phyloP scores from a whole-genome alignment of 2,888 invertebrate genomes.

The Leistus spinibarbis region DNA sequence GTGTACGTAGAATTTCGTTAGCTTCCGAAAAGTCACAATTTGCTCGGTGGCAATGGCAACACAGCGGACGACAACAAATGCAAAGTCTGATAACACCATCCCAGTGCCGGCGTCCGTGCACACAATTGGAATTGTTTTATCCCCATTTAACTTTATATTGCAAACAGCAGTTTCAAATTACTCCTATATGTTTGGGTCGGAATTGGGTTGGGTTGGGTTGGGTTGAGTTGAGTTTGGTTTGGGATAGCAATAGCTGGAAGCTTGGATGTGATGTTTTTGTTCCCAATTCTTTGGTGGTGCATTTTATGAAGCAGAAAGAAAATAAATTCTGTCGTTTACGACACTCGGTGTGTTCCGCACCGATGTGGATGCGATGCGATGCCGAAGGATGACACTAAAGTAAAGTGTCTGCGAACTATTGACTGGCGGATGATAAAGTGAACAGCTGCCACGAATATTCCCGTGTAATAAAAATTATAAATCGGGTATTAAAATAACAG shows the following conservation, averaged over 20 bases:
- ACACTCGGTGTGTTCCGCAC: background rate
- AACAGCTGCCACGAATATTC: background rate
- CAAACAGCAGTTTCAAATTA: slow-evolving; percentile 38
- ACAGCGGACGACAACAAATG: slow-evolving; percentile 22
- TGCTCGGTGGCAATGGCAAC: background rate
- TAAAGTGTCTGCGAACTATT: background rate
- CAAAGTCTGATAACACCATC: slow-evolving; percentile 31
- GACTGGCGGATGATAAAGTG: background rate
- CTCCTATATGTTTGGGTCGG: background rate
- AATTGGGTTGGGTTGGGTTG: background rate
- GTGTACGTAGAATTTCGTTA: background rate
- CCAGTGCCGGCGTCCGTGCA: no score
- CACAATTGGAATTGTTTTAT: slow-evolving; percentile 35
- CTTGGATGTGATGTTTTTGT: slow-evolving; percentile 21
- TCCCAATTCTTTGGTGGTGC: slow-evolving; percentile 32
- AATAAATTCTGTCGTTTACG: slow-evolving; percentile 36
- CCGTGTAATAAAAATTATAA: background rate
- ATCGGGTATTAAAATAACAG: background rate
- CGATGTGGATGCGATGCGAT: background rate
- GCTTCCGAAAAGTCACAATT: background rate
- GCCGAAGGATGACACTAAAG: background rate
- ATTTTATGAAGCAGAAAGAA: slow-evolving; percentile 39
- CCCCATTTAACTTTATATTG: slow-evolving; percentile 40
- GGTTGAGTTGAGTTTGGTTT: background rate
- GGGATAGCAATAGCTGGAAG: background rate